Percentiles rank a stretch among this genome's conserved stretches.
Conservation (phyloP, 2,113 vertebrate species). For the Ophthalmolycus amberensis region DNA sequence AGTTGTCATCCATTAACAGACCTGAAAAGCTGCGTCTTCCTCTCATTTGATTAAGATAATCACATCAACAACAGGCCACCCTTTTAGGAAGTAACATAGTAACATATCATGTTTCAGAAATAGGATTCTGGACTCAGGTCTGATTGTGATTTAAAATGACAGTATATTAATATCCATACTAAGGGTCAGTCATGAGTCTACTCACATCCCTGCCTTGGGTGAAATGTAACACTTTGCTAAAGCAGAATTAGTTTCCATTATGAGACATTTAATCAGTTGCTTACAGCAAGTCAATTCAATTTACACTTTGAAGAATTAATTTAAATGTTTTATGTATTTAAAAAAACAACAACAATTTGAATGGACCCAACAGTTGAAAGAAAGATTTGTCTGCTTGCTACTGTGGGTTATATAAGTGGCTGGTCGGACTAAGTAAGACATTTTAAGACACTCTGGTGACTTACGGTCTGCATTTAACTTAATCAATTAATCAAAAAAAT, state of each 20-base stretch:
- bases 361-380: neutral
- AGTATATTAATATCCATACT: neutral
- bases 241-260: neutral
- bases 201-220: neutral
- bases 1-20: neutral
- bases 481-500: neutral
- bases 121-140: neutral
- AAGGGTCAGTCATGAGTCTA: neutral
- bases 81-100: neutral
- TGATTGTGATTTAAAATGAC: neutral
- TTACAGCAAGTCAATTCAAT: neutral
- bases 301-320: neutral
- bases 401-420: neutral
- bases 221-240: neutral
- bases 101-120: neutral
- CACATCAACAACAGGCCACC: neutral
- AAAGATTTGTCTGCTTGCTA: neutral
- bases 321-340: neutral
- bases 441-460: neutral
- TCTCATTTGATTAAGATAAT: constrained; percentile 7
- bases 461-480: neutral
- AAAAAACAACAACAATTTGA: neutral
- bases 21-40: neutral
- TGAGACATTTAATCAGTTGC: neutral
- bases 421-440: neutral